Evolutionary conservation across 2,113 vertebrate species (phyloP).

Genomic region (Rana temporaria): DNA sequence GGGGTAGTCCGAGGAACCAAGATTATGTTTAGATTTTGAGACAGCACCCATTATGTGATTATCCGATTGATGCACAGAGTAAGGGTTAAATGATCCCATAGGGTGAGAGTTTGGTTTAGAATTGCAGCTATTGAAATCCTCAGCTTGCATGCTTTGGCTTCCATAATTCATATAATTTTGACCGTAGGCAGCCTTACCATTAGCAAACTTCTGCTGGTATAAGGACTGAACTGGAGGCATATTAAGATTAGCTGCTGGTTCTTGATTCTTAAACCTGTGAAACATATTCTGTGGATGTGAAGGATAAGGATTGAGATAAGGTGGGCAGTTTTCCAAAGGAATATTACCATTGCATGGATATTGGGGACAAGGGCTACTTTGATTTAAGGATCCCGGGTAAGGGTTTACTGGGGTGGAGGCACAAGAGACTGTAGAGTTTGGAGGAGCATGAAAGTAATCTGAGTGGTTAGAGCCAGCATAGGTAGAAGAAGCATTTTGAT

Average conservation of each 20-base stretch:
- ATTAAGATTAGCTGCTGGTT: slow-evolving; percentile 71
- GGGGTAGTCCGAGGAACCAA: slow-evolving; percentile 74
- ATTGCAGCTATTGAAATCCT: slow-evolving; percentile 80
- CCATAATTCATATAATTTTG: slow-evolving; percentile 84
- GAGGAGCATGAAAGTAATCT: slow-evolving; percentile 77
- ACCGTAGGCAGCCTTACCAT: slow-evolving; percentile 78
- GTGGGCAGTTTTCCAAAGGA: slow-evolving; percentile 80
- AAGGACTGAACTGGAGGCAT: slow-evolving; percentile 79
- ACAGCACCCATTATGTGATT: slow-evolving; percentile 78
- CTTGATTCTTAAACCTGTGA: slow-evolving; percentile 82
- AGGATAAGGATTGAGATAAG: slow-evolving; percentile 77
- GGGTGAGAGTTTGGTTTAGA: slow-evolving; percentile 76
- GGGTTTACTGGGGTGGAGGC: slow-evolving; percentile 78
- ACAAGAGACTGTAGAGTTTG: slow-evolving; percentile 81
- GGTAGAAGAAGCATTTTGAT: slow-evolving; percentile 79
- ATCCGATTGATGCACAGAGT: slow-evolving; percentile 73
- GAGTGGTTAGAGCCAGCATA: slow-evolving; percentile 76
- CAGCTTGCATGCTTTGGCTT: slow-evolving; percentile 82
- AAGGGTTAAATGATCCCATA: slow-evolving; percentile 75
- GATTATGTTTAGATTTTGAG: slow-evolving; percentile 73
- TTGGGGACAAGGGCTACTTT: slow-evolving; percentile 78
- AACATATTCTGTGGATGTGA: slow-evolving; percentile 83
- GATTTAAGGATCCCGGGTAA: slow-evolving; percentile 77
- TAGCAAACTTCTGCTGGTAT: slow-evolving; percentile 85
- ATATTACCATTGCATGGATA: slow-evolving; percentile 89